Conservation (phyloP, 1,140 invertebrate species). For the Potamilus streckersoni region DNA sequence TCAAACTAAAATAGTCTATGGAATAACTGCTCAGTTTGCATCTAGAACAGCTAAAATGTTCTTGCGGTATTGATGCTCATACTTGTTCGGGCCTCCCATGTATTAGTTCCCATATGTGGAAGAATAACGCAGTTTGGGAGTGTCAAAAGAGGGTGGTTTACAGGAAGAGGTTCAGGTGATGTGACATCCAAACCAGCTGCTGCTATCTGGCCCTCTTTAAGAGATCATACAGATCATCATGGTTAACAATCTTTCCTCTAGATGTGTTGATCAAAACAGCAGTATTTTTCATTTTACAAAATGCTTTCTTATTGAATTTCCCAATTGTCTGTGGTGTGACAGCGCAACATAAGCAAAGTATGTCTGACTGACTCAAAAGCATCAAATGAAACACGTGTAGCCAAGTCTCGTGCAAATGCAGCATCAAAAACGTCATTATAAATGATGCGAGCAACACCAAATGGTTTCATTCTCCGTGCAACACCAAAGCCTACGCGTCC, state of each 20-base stretch:
- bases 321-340: slow-evolving; percentile 41
- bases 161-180: slow-evolving; percentile 44
- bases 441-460: slow-evolving; percentile 76
- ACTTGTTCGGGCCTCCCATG: slow-evolving; percentile 12
- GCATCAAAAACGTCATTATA: slow-evolving; percentile 77
- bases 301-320: slow-evolving; percentile 45
- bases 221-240: slow-evolving; percentile 58
- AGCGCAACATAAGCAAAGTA: slow-evolving; percentile 52
- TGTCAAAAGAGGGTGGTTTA: slow-evolving; percentile 29
- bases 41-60: slow-evolving; percentile 28
- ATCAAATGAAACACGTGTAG: slow-evolving; percentile 74
- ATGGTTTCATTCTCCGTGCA: slow-evolving; percentile 75
- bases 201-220: slow-evolving; percentile 27
- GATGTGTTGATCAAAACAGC: slow-evolving; percentile 51
- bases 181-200: slow-evolving; percentile 46
- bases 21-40: no score
- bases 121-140: slow-evolving; percentile 34
- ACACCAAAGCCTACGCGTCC: slow-evolving; percentile 78
- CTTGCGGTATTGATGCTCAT: slow-evolving; percentile 30
- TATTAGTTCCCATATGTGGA: slow-evolving; percentile 37
- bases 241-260: slow-evolving; percentile 50
- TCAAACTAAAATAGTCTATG: no score
- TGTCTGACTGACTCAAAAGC: slow-evolving; percentile 50
- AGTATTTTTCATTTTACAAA: slow-evolving; percentile 66
- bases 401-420: slow-evolving; percentile 73